These are phyloP conservation scores for Sinhomidia bicolor DNA, from an alignment of 2,888 invertebrate species.

Conservation along the genomic window DNA sequence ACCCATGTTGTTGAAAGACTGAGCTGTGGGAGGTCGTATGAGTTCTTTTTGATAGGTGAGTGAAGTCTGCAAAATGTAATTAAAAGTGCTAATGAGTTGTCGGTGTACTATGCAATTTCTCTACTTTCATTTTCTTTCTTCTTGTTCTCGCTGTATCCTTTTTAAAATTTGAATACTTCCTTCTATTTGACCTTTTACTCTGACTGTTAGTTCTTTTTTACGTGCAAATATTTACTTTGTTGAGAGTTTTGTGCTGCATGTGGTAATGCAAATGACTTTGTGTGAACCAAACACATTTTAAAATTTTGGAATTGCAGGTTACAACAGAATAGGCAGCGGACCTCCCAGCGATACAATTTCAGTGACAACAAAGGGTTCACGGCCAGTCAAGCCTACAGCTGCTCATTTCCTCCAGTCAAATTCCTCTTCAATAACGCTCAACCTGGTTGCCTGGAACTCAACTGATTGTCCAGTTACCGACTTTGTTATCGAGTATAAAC, in stretches of 20 bases:
- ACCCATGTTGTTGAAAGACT: slow-evolving; percentile 83
- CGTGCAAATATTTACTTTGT: too few species aligned
- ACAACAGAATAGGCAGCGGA: slow-evolving; percentile 82
- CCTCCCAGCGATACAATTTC: slow-evolving; percentile 82
- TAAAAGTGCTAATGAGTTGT: slow-evolving; percentile 53
- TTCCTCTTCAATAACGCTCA: slow-evolving; percentile 86
- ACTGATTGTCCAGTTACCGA: slow-evolving; percentile 85
- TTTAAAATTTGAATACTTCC: background rate
- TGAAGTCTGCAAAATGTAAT: slow-evolving; percentile 50
- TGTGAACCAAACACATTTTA: too few species aligned
- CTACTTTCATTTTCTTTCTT: background rate
- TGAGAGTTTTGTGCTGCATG: background rate
- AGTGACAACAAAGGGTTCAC: slow-evolving; percentile 86
- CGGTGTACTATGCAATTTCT: background rate
- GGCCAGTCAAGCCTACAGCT: slow-evolving; percentile 84
- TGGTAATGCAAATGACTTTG: too few species aligned
- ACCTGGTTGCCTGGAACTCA: slow-evolving; percentile 88
- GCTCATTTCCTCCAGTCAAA: slow-evolving; percentile 87
- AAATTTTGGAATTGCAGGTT: slow-evolving; percentile 46
- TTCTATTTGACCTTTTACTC: background rate
- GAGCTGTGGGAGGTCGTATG: slow-evolving; percentile 82
- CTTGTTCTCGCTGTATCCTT: background rate
- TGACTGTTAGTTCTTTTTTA: background rate
- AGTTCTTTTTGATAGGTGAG: slow-evolving; percentile 82
- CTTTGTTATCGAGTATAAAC: slow-evolving; percentile 87